Evolutionary conservation across 2,113 vertebrate species (phyloP).

Genomic region (Diglossa brunneiventris): DNA sequence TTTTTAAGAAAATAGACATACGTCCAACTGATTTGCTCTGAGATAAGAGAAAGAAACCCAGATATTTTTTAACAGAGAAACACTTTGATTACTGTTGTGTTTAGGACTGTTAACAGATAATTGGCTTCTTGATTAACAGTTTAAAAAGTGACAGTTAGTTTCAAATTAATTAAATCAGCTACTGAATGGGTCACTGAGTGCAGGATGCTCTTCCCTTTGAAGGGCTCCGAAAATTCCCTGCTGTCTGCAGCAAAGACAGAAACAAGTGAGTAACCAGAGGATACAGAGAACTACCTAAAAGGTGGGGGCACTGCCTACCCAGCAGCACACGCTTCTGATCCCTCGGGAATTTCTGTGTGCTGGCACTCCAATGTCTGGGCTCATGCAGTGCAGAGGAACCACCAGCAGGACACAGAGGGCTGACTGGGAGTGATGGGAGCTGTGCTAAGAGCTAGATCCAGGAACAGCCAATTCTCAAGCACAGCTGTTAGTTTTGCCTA

Average conservation of each 20-base stretch:
- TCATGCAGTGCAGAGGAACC: background rate
- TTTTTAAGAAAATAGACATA: background rate
- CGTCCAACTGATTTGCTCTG: background rate
- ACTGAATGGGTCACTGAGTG: background rate
- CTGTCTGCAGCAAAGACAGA: background rate
- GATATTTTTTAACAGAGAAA: background rate
- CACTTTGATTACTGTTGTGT: background rate
- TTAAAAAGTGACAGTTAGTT: conserved; percentile 28
- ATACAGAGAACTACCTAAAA: background rate
- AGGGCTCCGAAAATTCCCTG: background rate
- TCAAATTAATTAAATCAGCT: conserved; percentile 31
- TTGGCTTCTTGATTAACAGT: background rate
- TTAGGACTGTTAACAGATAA: background rate
- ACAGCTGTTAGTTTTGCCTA: background rate
- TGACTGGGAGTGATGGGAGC: background rate
- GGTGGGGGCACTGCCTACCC: background rate
- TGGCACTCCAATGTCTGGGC: rapidly evolving
- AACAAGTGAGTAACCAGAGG: background rate
- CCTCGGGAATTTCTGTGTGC: background rate
- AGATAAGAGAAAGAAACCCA: background rate
- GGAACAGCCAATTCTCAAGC: background rate
- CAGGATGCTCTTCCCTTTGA: background rate
- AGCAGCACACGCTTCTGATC: background rate
- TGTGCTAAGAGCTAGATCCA: background rate
- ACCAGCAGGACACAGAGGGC: rapidly evolving